phyloP scores from a whole-genome alignment of 2,888 invertebrate species.

The Cynaeus angustus region DNA sequence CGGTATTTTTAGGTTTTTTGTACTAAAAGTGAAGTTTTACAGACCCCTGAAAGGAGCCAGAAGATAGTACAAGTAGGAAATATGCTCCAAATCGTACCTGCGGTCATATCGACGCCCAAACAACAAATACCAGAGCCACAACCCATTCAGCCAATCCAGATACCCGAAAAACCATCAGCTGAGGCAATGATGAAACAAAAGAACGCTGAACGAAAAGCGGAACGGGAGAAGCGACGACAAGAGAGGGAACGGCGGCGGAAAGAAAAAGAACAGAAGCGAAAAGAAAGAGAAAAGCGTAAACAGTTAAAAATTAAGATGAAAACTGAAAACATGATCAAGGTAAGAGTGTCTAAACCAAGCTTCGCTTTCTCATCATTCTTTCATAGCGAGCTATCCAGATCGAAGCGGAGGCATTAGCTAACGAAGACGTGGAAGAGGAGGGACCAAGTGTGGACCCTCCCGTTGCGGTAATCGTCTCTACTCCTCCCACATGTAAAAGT shows the following conservation, averaged over 20 bases:
- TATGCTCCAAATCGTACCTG: constrained; percentile 77
- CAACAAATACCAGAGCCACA: constrained; percentile 48
- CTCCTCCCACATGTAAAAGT: constrained; percentile 70
- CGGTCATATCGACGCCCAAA: constrained; percentile 50
- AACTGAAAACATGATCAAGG: constrained; percentile 71
- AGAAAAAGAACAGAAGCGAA: constrained; percentile 68
- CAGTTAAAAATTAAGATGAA: constrained; percentile 67
- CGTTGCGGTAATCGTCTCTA: constrained; percentile 56
- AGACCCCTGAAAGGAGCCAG: constrained; percentile 22
- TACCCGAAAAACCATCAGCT: constrained; percentile 58
- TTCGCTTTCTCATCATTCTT: background rate
- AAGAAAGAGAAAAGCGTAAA: constrained; percentile 67
- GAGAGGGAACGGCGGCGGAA: constrained; percentile 68
- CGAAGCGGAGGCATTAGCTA: constrained; percentile 56
- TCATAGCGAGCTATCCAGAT: constrained; percentile 62
- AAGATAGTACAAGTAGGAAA: constrained; percentile 75
- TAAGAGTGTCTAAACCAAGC: constrained; percentile 52
- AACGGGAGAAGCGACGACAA: constrained; percentile 66
- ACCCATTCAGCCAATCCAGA: constrained; percentile 25
- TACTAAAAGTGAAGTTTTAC: background rate
- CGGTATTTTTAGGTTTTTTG: constrained; percentile 15
- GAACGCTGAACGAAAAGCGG: constrained; percentile 66
- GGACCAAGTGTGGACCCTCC: constrained; percentile 64
- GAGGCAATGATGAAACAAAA: constrained; percentile 65
- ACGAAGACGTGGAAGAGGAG: constrained; percentile 55